Evolutionary conservation across 2,888 invertebrate species (phyloP).

Genomic region (Drosophila parthenogenetica): DNA sequence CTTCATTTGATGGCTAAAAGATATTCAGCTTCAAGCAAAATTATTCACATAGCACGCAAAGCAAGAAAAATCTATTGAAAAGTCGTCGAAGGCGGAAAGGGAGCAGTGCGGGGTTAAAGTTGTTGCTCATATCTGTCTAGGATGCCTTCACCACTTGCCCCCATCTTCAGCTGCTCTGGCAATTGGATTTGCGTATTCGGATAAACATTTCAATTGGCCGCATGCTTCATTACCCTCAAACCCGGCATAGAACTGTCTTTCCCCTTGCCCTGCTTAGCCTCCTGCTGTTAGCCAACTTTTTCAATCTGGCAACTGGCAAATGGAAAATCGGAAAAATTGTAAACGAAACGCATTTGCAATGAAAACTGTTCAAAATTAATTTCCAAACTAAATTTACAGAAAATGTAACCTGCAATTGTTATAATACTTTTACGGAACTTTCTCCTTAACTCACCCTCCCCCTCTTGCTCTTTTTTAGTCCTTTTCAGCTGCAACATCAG

Average conservation of each 20-base stretch:
- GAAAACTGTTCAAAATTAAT: constrained; percentile 71
- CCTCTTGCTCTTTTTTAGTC: background rate
- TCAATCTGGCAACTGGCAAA: constrained; percentile 64
- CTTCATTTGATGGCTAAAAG: constrained; percentile 8
- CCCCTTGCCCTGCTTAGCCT: background rate
- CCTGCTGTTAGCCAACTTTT: constrained; percentile 62
- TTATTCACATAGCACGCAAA: constrained; percentile 35
- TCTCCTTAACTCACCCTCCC: background rate
- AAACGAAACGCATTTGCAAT: constrained; percentile 37
- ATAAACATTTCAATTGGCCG: constrained; percentile 77
- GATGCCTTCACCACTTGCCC: constrained; percentile 24
- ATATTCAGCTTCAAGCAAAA: constrained; percentile 37
- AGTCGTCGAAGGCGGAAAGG: background rate
- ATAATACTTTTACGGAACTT: constrained; percentile 10
- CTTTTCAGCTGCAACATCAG: constrained; percentile 39
- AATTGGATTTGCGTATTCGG: constrained; percentile 75
- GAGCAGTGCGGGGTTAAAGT: constrained; percentile 23
- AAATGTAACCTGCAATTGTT: constrained; percentile 48
- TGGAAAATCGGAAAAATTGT: constrained; percentile 28
- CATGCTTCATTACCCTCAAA: constrained; percentile 72
- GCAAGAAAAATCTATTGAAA: constrained; percentile 40
- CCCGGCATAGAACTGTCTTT: constrained; percentile 18
- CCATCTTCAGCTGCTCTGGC: constrained; percentile 32
- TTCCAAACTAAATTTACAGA: constrained; percentile 56
- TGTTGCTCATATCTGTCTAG: constrained; percentile 46